phyloP scores from a whole-genome alignment of 2,797 vertebrate genomes.

The Nannoperca obscura region DNA sequence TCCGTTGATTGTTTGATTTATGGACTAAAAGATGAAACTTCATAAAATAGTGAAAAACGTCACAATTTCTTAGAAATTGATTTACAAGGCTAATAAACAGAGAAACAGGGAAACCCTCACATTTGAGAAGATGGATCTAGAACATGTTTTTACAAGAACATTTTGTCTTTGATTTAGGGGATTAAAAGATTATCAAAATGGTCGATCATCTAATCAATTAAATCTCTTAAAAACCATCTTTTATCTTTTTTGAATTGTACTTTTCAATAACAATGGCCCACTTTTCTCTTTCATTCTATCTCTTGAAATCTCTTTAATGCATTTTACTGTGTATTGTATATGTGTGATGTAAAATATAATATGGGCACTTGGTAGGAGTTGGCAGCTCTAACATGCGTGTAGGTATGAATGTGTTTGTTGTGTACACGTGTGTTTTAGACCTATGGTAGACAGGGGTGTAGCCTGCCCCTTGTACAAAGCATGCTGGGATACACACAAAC shows the following conservation, averaged over 20 bases:
- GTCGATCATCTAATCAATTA: not conserved
- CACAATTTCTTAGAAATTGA: not conserved
- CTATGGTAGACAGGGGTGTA: not conserved
- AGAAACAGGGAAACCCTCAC: constrained; percentile 4
- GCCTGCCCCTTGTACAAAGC: not conserved
- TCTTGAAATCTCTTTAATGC: not conserved
- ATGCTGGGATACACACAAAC: constrained; percentile 20
- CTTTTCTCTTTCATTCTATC: not conserved
- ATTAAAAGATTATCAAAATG: not conserved
- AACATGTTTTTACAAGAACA: not conserved
- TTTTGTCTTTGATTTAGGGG: not conserved
- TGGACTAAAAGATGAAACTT: not conserved
- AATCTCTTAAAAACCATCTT: not conserved
- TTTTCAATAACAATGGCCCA: not conserved
- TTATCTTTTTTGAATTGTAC: not conserved
- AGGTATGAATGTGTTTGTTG: constrained; percentile 8
- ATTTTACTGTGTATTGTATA: not conserved
- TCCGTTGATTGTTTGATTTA: not conserved
- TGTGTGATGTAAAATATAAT: not conserved
- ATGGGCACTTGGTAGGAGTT: not conserved
- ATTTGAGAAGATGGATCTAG: not conserved
- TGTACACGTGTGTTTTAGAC: not conserved
- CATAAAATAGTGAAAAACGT: not conserved
- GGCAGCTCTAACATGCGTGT: not conserved
- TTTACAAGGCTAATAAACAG: not conserved